phyloP scores from a whole-genome alignment of 1,140 invertebrate species.

The Papilio dardanus region DNA sequence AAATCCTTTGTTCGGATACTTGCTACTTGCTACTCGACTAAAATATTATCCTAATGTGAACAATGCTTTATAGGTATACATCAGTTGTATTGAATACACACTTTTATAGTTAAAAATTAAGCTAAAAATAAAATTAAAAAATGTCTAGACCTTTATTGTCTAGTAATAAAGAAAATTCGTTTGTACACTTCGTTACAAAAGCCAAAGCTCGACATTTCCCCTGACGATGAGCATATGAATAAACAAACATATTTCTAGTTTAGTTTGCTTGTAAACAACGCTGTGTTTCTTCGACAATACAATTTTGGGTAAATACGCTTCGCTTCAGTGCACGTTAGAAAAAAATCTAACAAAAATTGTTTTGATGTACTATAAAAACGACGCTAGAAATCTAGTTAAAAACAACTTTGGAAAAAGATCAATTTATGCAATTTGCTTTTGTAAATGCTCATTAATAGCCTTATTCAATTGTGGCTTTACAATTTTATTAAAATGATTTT shows the following conservation, averaged over 20 bases:
- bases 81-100: too few relatives aligned
- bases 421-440: neutral
- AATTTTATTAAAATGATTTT: too few relatives aligned
- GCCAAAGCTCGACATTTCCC: constrained; percentile 13
- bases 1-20: too few relatives aligned
- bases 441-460: neutral
- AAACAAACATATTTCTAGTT: constrained; percentile 29
- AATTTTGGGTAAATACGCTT: constrained; percentile 25
- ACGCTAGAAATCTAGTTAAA: neutral
- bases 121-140: neutral
- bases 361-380: neutral
- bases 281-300: constrained; percentile 17
- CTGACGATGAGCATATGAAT: constrained; percentile 25
- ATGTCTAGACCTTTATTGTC: neutral
- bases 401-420: neutral
- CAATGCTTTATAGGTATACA: too few relatives aligned
- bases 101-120: too few relatives aligned
- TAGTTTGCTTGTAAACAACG: constrained; percentile 24
- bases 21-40: too few relatives aligned
- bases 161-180: constrained; percentile 16
- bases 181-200: constrained; percentile 16
- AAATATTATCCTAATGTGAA: too few relatives aligned
- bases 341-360: constrained; percentile 7
- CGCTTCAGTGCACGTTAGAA: neutral
- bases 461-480: neutral